phyloP scores from a whole-genome alignment of 2,888 invertebrate species.

The Lepetodrilus schrolli region DNA sequence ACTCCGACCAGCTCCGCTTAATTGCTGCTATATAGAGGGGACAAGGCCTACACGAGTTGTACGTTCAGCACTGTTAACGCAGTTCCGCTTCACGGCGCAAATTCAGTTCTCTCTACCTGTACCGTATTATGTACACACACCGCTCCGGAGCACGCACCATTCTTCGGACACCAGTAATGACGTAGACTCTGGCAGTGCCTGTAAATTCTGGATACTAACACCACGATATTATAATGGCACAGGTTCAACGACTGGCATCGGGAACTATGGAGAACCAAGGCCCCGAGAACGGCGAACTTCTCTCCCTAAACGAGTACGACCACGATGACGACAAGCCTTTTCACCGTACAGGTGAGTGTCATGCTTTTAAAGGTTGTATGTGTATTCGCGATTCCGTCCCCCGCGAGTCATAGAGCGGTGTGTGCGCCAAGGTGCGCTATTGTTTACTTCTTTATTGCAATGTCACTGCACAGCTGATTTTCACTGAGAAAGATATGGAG shows the following conservation, averaged over 20 bases:
- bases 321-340: conserved; percentile 35
- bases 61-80: neutral
- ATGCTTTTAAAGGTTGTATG: no score
- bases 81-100: neutral
- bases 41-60: no score
- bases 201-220: no score
- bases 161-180: no score
- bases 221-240: conserved; percentile 35
- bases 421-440: conserved; percentile 4
- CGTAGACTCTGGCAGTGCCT: no score
- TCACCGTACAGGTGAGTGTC: conserved; percentile 22
- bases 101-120: conserved; percentile 8
- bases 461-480: conserved; percentile 12
- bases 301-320: conserved; percentile 48
- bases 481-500: no score
- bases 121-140: no score
- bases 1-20: no score
- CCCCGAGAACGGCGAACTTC: conserved; percentile 52
- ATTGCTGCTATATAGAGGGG: no score
- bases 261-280: conserved; percentile 38
- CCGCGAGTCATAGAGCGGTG: no score
- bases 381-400: no score
- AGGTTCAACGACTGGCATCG: conserved; percentile 30
- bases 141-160: no score
- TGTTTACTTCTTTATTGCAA: neutral